Conservation (phyloP, 2,888 invertebrate genomes). For the Hirtodrosophila duncani region DNA sequence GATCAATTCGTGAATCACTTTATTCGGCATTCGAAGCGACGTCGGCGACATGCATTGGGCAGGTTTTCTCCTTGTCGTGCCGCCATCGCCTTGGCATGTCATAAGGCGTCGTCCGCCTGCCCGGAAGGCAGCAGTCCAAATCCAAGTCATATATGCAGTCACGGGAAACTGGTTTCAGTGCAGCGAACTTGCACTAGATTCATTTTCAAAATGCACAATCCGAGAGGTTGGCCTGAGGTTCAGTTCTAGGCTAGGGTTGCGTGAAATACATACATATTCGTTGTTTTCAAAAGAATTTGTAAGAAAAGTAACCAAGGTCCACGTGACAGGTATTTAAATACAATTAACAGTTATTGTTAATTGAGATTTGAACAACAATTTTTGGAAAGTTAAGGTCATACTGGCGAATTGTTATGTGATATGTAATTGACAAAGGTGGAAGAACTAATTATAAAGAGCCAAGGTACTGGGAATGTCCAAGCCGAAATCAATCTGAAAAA, state of each 20-base stretch:
- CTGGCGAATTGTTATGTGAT: no score
- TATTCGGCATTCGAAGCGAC: constrained; percentile 41
- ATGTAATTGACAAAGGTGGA: no score
- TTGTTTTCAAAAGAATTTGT: no score
- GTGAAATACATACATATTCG: neutral
- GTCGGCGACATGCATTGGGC: constrained; percentile 34
- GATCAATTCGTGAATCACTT: constrained; percentile 66
- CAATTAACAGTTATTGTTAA: no score
- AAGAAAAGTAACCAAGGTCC: no score
- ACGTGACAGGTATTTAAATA: no score
- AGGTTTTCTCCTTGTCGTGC: constrained; percentile 8
- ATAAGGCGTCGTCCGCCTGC: constrained; percentile 37
- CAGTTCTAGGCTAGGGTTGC: constrained; percentile 49
- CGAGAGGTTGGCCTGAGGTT: constrained; percentile 18
- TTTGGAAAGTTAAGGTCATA: no score
- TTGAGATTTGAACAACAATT: no score
- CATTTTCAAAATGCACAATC: constrained; percentile 42
- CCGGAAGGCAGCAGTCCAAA: constrained; percentile 56
- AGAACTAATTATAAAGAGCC: no score
- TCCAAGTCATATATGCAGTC: constrained; percentile 26
- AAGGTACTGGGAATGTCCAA: no score
- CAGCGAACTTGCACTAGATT: constrained; percentile 70
- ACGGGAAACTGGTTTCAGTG: constrained; percentile 57
- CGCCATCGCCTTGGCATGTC: constrained; percentile 28
- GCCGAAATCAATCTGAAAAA: no score